Evolutionary conservation across 2,797 vertebrate species (phyloP).

Genomic region (Coreius guichenoti): DNA sequence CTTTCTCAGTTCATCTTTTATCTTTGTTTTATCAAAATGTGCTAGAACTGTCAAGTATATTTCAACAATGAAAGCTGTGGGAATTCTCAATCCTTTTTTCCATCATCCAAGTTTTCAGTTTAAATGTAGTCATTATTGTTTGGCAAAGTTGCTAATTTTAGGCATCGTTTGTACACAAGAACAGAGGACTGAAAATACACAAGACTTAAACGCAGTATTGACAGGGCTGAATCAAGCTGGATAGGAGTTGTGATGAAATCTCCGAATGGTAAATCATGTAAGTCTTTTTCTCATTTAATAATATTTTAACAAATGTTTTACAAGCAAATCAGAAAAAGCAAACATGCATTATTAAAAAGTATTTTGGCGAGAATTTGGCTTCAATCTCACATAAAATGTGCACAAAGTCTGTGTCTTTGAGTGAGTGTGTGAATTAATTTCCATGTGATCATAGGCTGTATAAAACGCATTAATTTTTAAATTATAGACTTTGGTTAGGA

Average conservation of each 20-base stretch:
- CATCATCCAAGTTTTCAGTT: conserved; percentile 7
- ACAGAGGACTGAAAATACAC: conserved; percentile 25
- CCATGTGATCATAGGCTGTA: conserved; percentile 5
- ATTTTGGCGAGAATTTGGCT: background rate
- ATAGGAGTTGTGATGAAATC: background rate
- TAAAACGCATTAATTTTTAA: background rate
- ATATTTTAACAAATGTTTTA: conserved; percentile 3
- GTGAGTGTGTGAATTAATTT: background rate
- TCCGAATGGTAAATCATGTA: background rate
- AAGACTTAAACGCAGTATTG: conserved; percentile 29
- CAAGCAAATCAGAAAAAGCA: conserved; percentile 26
- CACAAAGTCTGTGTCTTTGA: conserved; percentile 5
- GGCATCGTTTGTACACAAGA: conserved; percentile 29
- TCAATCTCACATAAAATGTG: conserved; percentile 12
- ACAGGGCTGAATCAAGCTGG: conserved; percentile 3
- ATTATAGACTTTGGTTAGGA: conserved; percentile 28
- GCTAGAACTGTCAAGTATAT: conserved; percentile 23
- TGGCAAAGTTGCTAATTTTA: conserved; percentile 40
- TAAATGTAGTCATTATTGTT: background rate
- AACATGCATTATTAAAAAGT: conserved; percentile 11
- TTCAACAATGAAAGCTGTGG: background rate
- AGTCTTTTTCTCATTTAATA: background rate
- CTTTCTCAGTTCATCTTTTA: background rate
- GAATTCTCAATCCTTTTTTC: conserved; percentile 8
- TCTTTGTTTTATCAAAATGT: conserved; percentile 29